These are phyloP conservation scores for Mycteria americana DNA, from an alignment of 2,797 vertebrate species.

Conservation along the genomic window DNA sequence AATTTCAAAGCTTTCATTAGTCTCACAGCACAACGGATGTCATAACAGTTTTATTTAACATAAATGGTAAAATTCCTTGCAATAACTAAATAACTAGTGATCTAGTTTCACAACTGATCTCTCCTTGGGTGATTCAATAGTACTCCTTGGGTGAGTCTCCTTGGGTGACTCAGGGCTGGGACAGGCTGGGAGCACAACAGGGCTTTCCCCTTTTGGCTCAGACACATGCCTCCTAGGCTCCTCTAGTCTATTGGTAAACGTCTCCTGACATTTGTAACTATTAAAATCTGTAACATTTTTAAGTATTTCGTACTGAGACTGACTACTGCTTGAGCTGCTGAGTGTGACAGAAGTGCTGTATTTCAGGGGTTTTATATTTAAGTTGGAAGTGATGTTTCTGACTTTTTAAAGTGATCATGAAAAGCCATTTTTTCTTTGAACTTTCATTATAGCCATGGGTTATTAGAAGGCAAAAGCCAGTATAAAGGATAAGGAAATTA, in stretches of 20 bases:
- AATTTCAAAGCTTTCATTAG: background rate
- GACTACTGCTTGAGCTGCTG: background rate
- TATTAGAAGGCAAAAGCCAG: background rate
- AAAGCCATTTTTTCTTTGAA: background rate
- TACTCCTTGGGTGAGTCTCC: too few species aligned
- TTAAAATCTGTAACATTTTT: background rate
- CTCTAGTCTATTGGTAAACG: background rate
- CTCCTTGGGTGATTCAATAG: background rate
- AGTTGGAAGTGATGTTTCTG: background rate
- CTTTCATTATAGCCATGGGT: background rate
- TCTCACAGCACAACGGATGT: background rate
- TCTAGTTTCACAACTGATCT: background rate
- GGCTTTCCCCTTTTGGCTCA: background rate
- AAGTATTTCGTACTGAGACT: background rate
- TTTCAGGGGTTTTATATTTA: background rate
- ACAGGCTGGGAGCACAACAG: background rate
- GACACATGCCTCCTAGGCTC: accelerated
- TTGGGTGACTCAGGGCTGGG: background rate
- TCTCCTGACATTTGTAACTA: background rate
- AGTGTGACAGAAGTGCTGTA: background rate
- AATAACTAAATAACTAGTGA: background rate
- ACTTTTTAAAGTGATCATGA: background rate
- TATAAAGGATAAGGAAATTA: background rate
- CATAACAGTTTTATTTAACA: background rate
- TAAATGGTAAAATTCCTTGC: background rate